A percentile compares a stretch with the other conserved stretches of the same genome.
Evolutionary conservation across 2,888 invertebrate genomes (phyloP).

Genomic region (Cantharis rustica): DNA sequence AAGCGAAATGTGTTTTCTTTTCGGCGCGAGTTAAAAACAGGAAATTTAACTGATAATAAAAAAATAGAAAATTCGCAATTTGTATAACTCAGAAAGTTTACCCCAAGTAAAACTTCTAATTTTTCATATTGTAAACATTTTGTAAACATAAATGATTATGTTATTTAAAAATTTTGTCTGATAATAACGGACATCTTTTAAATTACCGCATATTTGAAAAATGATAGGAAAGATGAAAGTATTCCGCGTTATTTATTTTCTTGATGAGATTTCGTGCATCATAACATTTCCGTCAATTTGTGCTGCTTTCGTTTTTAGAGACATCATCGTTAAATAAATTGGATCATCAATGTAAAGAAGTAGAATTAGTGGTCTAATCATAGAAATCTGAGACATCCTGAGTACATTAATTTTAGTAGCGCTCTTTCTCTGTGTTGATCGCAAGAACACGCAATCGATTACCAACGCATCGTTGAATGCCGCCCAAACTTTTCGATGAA

Average conservation of each 20-base stretch:
- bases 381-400: constrained; percentile 36
- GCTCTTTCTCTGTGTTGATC: constrained; percentile 33
- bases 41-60: neutral
- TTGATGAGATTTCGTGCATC: constrained; percentile 3
- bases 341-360: constrained; percentile 35
- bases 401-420: constrained; percentile 30
- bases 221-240: neutral
- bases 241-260: constrained; percentile 3
- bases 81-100: neutral
- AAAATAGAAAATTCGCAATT: neutral
- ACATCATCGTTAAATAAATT: constrained; percentile 22
- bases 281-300: constrained; percentile 2
- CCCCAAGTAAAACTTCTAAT: neutral
- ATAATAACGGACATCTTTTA: neutral
- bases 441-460: constrained; percentile 41
- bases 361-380: constrained; percentile 34
- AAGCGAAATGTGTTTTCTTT: neutral
- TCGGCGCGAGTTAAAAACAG: neutral
- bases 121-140: neutral
- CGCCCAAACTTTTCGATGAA: neutral
- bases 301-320: neutral
- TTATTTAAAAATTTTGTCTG: neutral
- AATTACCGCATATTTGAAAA: neutral
- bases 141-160: neutral
- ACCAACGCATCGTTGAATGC: constrained; percentile 34